Percentiles rank a stretch among this genome's conserved stretches.
These are phyloP conservation scores for Ametastegia equiseti DNA, from an alignment of 2,888 invertebrate genomes.

Conservation along the genomic window DNA sequence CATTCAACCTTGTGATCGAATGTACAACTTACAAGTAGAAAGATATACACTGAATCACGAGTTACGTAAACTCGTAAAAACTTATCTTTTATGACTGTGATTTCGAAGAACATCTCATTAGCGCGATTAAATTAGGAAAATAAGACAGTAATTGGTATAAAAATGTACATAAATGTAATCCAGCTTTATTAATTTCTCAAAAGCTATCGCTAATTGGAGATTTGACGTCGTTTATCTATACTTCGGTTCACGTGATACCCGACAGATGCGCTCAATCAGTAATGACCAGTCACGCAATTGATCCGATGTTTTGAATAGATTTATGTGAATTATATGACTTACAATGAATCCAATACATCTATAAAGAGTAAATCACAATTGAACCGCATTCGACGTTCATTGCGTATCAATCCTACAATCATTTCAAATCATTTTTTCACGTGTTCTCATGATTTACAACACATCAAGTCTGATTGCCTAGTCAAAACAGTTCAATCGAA, in stretches of 20 bases:
- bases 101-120: not conserved
- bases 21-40: no score
- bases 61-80: not conserved
- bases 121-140: not conserved
- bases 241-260: not conserved
- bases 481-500: no score
- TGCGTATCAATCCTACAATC: no score
- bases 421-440: no score
- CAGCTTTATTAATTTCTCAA: not conserved
- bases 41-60: no score
- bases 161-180: not conserved
- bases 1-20: no score
- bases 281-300: not conserved
- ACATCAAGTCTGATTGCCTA: no score
- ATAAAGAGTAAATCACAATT: not conserved
- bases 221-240: not conserved
- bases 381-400: no score
- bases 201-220: constrained; percentile 2
- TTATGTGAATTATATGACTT: not conserved
- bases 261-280: not conserved
- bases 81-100: not conserved
- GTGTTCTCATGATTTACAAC: no score
- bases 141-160: not conserved
- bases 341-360: not conserved
- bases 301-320: not conserved